Base-by-base conservation (phyloP, 2,888 invertebrate species). In the Pachycephus smyrnensis region DNA sequence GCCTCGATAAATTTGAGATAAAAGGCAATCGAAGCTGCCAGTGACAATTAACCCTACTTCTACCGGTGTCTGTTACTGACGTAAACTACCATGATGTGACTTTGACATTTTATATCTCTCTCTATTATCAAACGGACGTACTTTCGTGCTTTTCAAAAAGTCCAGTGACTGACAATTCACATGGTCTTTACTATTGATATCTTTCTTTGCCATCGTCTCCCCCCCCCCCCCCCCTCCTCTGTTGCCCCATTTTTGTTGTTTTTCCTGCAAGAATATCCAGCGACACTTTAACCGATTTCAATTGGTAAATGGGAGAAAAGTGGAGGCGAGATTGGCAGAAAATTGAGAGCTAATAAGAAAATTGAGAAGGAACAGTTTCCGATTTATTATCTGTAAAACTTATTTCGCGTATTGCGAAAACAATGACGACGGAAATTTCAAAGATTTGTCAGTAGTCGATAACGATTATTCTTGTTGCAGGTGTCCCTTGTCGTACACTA, bases 401-500 rank as follows among this genome's bases (percentile, higher is more conserved):
- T 77, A 12, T 68, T 71, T 73, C 32, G 69, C 15, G 77, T 69
- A 11, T 3, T 4, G 12, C 2, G 23, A 23, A 23, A 9, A 2
- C 23, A 23, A 23, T 9, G 55, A 55, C 55, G 55, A 6, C 9
- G 55, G 2, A 55, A 55, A 23, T 55, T 55, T 55, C 55, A 23
- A 55, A 9, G 9, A 55, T 55, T 55, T 55, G 23, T 55, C 55
- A 55, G 23, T 9, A 55, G 30, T 31, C 33, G 11, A 30, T 71
- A 71, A 71, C 71, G 15, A 71, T 31, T 33, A 33, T 80, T 80
- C 83, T 90, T 91, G 31, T 94, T 94, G 84, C 93, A 94, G 87
- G 89, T 96, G 3, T 89, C 91, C 33, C 87, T 94, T n/a, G 92
- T 90, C 12, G 95, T 96, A 0, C 94, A 94, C 82, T 96, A 96